Percentiles rank a stretch among this genome's conserved stretches.
These are phyloP conservation scores for Maccullochella peelii DNA, from an alignment of 2,113 vertebrate genomes.

Conservation along the genomic window DNA sequence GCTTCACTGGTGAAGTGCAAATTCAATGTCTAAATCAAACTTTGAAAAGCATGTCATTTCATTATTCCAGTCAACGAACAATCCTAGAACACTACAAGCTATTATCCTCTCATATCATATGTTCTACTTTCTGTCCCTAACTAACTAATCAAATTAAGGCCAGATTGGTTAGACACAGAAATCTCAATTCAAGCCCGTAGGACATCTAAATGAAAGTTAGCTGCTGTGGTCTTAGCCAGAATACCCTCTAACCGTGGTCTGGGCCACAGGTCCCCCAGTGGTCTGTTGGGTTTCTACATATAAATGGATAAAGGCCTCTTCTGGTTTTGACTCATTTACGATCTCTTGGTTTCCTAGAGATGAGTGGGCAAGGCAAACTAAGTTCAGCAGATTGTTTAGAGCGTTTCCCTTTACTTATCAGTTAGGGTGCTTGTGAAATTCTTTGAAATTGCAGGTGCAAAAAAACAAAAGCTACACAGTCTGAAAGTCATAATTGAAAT, in stretches of 20 bases:
- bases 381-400: conserved; percentile 19
- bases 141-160: conserved; percentile 55
- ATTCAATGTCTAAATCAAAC: conserved; percentile 24
- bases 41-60: conserved; percentile 35
- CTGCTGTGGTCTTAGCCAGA: conserved; percentile 58
- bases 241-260: conserved; percentile 52
- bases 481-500: too few relatives aligned
- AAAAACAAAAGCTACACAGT: too few relatives aligned
- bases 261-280: conserved; percentile 49
- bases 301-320: conserved; percentile 28
- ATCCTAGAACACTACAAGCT: conserved; percentile 9
- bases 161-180: conserved; percentile 53
- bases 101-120: conserved; percentile 19
- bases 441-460: too few relatives aligned
- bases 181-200: conserved; percentile 31
- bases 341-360: conserved; percentile 31
- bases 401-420: neutral
- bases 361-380: neutral
- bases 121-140: conserved; percentile 22
- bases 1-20: conserved; percentile 34
- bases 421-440: too few relatives aligned
- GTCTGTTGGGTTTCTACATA: conserved; percentile 41
- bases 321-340: conserved; percentile 47
- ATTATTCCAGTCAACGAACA: conserved; percentile 25
- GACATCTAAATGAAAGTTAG: conserved; percentile 47